These are phyloP conservation scores for Seira sanloemensis DNA, from an alignment of 2,888 invertebrate species.

Conservation along the genomic window DNA sequence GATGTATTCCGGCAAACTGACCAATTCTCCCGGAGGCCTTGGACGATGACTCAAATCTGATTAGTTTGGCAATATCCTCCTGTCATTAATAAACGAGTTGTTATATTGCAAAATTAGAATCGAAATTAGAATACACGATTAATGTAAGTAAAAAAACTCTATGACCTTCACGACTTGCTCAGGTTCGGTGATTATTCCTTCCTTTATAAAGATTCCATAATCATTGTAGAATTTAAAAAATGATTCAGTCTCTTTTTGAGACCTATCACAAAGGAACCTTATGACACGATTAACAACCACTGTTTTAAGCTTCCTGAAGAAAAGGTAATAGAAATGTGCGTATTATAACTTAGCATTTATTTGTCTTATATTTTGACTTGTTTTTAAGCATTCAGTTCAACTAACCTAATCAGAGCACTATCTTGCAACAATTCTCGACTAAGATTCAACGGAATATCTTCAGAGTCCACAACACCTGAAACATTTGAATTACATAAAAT, in stretches of 20 bases:
- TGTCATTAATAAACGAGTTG: slow-evolving; percentile 75
- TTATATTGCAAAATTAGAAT: no score
- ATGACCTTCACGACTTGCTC: slow-evolving; percentile 88
- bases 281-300: slow-evolving; percentile 90
- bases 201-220: slow-evolving; percentile 94
- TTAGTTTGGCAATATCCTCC: slow-evolving; percentile 93
- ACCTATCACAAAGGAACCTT: slow-evolving; percentile 89
- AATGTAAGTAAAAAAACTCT: background rate
- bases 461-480: slow-evolving; percentile 95
- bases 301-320: slow-evolving; percentile 84
- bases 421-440: slow-evolving; percentile 97
- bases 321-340: no score
- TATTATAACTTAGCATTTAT: no score
- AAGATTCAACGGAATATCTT: slow-evolving; percentile 97
- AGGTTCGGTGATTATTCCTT: slow-evolving; percentile 92
- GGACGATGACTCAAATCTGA: slow-evolving; percentile 94
- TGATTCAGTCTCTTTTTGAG: slow-evolving; percentile 87
- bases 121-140: background rate
- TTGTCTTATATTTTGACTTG: no score
- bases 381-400: no score
- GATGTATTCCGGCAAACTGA: slow-evolving; percentile 89
- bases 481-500: background rate
- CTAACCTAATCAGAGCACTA: slow-evolving; percentile 91
- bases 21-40: slow-evolving; percentile 82
- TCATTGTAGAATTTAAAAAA: slow-evolving; percentile 93